Percentiles rank a stretch among this genome's conserved stretches.
Conservation (phyloP, 2,113 vertebrate species). For the Canis aureus region DNA sequence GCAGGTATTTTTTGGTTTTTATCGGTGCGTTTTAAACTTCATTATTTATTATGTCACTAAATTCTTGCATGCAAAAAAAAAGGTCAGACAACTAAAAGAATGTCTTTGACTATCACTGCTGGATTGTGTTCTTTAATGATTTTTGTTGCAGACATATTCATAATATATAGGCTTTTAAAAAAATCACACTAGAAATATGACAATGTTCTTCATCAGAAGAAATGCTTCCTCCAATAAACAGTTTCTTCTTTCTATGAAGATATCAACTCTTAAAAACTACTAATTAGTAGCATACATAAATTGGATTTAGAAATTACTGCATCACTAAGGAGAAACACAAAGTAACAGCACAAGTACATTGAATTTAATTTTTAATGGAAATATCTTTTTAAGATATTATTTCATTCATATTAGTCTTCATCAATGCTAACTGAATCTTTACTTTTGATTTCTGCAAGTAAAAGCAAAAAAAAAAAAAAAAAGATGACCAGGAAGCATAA, state of each 20-base stretch:
- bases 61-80: conserved; percentile 43
- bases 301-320: neutral
- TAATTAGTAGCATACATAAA: conserved; percentile 45
- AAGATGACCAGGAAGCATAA: neutral
- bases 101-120: neutral
- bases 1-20: neutral
- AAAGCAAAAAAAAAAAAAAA: neutral
- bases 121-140: neutral
- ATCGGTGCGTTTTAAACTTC: neutral
- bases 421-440: neutral
- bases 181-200: conserved; percentile 32
- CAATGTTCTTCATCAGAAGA: conserved; percentile 37
- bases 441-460: conserved; percentile 30
- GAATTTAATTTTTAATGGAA: conserved; percentile 18
- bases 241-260: conserved; percentile 36
- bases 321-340: neutral
- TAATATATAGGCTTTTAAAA: neutral
- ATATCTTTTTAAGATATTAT: neutral
- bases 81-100: neutral
- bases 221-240: conserved; percentile 13
- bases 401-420: neutral
- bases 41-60: neutral
- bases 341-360: neutral
- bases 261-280: conserved; percentile 36
- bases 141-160: conserved; percentile 17